These are phyloP conservation scores for Mycalesis mineus DNA, from an alignment of 2,888 invertebrate species.

Conservation along the genomic window DNA sequence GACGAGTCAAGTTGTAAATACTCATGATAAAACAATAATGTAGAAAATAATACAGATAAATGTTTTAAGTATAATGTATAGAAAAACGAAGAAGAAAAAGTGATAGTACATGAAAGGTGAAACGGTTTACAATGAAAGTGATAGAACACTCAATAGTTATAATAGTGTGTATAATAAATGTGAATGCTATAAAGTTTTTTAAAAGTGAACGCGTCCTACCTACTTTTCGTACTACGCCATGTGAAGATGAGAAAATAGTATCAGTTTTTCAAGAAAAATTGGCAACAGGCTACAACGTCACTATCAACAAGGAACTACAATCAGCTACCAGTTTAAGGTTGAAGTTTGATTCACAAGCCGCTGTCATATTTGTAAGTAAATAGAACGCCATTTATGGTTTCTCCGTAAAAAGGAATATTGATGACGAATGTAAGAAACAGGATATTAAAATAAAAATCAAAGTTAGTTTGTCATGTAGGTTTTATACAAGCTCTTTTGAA, in stretches of 20 bases:
- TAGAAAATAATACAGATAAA: neutral
- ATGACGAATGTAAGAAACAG: neutral
- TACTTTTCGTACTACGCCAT: conserved; percentile 5
- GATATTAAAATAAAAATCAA: too few relatives aligned
- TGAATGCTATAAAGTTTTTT: conserved; percentile 19
- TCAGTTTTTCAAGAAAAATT: conserved; percentile 11
- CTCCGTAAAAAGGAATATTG: neutral
- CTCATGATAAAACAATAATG: neutral
- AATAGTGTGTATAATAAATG: conserved; percentile 8
- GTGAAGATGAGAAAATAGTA: conserved; percentile 5
- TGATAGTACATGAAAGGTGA: neutral
- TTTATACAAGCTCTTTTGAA: too few relatives aligned
- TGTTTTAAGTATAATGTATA: neutral
- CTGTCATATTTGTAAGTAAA: conserved; percentile 12
- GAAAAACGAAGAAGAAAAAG: neutral
- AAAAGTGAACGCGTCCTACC: conserved; percentile 1
- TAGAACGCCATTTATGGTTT: neutral
- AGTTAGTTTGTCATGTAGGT: too few relatives aligned
- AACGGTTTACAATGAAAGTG: conserved; percentile 7
- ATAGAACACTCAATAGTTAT: neutral
- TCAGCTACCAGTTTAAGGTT: conserved; percentile 12
- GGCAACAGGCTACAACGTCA: conserved; percentile 21
- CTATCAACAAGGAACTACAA: conserved; percentile 7
- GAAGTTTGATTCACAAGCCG: conserved; percentile 20
- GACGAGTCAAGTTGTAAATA: neutral